Base-by-base conservation (phyloP, 2,797 vertebrate genomes). In the Halcyon smyrnensis region DNA sequence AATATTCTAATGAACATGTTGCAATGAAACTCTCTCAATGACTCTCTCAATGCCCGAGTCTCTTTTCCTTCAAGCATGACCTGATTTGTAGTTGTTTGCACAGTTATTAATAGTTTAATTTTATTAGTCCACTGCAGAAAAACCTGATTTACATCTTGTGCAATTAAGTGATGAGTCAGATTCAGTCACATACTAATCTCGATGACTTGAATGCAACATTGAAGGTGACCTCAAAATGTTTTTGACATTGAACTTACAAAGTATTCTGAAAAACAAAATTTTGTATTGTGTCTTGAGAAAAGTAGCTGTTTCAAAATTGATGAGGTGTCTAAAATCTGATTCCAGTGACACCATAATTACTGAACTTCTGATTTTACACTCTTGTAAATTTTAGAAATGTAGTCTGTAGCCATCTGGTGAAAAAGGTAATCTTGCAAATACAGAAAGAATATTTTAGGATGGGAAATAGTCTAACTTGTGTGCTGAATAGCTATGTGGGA, bases 401-500 rank as follows among this genome's bases (percentile, higher is more conserved):
- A 90, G 68, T 79, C 13, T n/a, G 30, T 91, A 93, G 70, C 89
- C 84, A 94, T 92, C 82, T 90, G 90, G 65, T 54, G 32, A 90
- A 87, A 93, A 95, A 95, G 92, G 95, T 97, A 95, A 95, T 77
- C 9, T 89, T 97, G 68, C 90, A 95, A 75, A 96, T 45, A 80
- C 56, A 96, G 86, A 96, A 85, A 82, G 67, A 96, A 84, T 95
- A 91, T 95, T 95, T 96, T 97, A 95, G 95, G 94, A 96, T 93
- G 89, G 92, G 95, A 96, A 96, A 97, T 69, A 97, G 94, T 96
- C 97, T 96, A 97, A 97, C 97, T 97, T 97, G 95, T 96, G 89
- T 97, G 96, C 96, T 95, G 97, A 98, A 98, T 95, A 98, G 97
- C 97, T 97, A 97, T 92, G 97, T 97, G 97, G 97, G 97, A 97